phyloP scores from a whole-genome alignment of 2,797 vertebrate genomes.

The Clarias fuscus region DNA sequence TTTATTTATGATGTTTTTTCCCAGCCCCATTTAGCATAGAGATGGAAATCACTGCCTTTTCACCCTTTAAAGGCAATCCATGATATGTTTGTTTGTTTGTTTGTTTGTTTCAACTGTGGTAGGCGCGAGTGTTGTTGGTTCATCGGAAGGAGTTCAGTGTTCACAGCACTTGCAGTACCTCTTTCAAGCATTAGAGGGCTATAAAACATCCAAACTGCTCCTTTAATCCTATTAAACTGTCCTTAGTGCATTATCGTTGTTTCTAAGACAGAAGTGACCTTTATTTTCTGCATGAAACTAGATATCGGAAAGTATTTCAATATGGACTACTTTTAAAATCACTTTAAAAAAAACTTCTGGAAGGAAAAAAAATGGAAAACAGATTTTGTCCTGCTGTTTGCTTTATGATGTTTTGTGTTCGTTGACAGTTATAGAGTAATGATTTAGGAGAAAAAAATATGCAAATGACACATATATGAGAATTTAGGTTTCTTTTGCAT shows the following conservation, averaged over 20 bases:
- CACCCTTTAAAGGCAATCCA: not conserved
- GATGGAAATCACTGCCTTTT: not conserved
- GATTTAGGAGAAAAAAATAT: not conserved
- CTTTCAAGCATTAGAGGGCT: constrained; percentile 14
- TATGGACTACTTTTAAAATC: not conserved
- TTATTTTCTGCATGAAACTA: not conserved
- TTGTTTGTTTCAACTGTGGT: not conserved
- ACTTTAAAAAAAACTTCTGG: not conserved
- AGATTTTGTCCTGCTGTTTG: not conserved
- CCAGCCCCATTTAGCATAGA: no score
- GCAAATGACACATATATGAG: not conserved
- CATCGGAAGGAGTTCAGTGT: not conserved
- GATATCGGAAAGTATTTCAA: not conserved
- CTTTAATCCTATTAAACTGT: not conserved
- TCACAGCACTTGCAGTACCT: not conserved
- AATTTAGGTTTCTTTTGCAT: not conserved
- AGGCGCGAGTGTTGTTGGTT: not conserved
- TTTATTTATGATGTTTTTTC: not conserved
- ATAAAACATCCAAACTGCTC: not conserved
- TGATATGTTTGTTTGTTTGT: not conserved
- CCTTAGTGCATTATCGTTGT: not conserved
- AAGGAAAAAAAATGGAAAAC: not conserved
- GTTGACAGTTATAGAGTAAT: not conserved
- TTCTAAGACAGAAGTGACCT: not conserved
- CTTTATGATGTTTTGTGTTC: constrained; percentile 8